Percentiles rank a stretch among this genome's conserved stretches.
Conservation (phyloP, 2,888 invertebrate genomes). For the Stratiomys singularior region DNA sequence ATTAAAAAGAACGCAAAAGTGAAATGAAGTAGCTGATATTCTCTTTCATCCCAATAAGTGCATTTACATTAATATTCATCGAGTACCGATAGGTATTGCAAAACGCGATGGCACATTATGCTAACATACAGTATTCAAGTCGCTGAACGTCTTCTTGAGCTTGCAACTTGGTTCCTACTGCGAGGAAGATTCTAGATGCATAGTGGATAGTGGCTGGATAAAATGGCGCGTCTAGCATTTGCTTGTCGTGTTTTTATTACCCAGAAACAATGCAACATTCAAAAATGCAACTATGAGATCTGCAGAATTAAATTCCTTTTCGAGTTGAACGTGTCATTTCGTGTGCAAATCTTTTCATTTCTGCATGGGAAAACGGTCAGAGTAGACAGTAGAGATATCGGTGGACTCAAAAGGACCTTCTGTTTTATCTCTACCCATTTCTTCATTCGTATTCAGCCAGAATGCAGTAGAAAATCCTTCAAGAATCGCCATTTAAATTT, state of each 20-base stretch:
- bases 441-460: too few species aligned
- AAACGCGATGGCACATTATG: slow-evolving; percentile 1
- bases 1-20: slow-evolving; percentile 13
- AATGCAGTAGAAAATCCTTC: too few species aligned
- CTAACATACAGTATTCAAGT: background rate
- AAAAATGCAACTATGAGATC: slow-evolving; percentile 20
- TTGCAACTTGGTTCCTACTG: background rate
- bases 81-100: background rate
- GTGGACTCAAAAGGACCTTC: too few species aligned
- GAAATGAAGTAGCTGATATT: slow-evolving; percentile 26
- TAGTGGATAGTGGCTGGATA: slow-evolving; percentile 1
- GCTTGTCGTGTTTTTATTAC: slow-evolving; percentile 9
- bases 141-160: background rate
- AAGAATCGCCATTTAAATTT: too few species aligned
- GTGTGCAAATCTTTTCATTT: slow-evolving; percentile 11
- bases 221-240: slow-evolving; percentile 9
- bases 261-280: slow-evolving; percentile 28
- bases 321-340: slow-evolving; percentile 4
- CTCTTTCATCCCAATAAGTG: slow-evolving; percentile 35
- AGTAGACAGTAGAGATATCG: too few species aligned
- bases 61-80: slow-evolving; percentile 42
- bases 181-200: background rate
- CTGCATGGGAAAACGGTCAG: background rate
- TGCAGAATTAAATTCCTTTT: background rate
- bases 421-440: too few species aligned